Base-by-base conservation (phyloP, 2,797 vertebrate genomes). In the Chloroceryle inda region DNA sequence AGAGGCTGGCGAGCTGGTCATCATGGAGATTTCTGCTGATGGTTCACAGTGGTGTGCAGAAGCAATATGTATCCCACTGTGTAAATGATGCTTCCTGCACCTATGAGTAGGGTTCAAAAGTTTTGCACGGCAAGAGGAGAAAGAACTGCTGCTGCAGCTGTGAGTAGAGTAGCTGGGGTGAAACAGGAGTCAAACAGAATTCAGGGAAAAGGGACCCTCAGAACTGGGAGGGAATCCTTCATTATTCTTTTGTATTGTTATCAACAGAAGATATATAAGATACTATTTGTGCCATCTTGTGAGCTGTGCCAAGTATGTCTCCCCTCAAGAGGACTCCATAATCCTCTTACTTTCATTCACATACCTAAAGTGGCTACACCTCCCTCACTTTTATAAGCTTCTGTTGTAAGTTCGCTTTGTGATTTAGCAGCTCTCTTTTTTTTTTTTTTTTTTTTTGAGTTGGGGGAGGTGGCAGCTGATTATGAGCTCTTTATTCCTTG, bases 21-120 rank as follows among this genome's bases (percentile, higher is more conserved):
- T 66, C 35, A 49, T 19, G 35, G 91, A 59, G 83, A 45, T 95
- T 96, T 97, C 96, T 96, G 96, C 94, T 40, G 91, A 82, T 88
- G 55, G 87, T 27, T 90, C 96, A 67, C 98, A 95, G 97, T 96
- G 96, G 95, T 94, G 96, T 58, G 74, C 97, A 97, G 97, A 92
- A 97, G 97, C 95, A 96, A 67, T 91, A 93, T 75, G 94, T 90
- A 52, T 95, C 97, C 97, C 94, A 53, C 95, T 88, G 42, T 89
- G 95, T 85, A 96, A 97, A 92, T 42, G 77, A 95, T 86, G 94
- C 88, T 95, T 89, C 89, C 86, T 89, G 68, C 88, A 89, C 81
- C 53, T 21, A 69, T 0, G 2, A 74, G 93, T 31, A 61, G 61
- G 49, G 55, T 89, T 96, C 89, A 67, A 80, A 96, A 89, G 71